Evolutionary conservation across 2,113 vertebrate species (phyloP).

Genomic region (Hydrochoerus hydrochaeris): DNA sequence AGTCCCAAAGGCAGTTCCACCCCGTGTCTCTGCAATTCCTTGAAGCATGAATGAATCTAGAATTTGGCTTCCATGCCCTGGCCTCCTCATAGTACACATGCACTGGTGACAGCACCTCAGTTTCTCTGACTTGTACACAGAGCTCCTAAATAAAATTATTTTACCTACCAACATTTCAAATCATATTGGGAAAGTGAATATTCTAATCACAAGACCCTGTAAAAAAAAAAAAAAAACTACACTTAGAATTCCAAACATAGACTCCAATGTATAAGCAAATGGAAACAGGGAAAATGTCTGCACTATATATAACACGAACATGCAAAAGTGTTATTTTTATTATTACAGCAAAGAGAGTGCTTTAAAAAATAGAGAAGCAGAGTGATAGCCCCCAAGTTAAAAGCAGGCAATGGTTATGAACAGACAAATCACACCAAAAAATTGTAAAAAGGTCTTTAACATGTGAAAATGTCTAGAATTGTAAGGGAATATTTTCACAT

Average conservation of each 20-base stretch:
- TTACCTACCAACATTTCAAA: not conserved
- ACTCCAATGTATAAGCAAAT: not conserved
- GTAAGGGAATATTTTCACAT: slow-evolving; percentile 1
- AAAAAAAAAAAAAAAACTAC: not conserved
- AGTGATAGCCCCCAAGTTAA: not conserved
- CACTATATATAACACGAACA: not conserved
- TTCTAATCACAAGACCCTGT: not conserved
- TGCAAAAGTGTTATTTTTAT: not conserved
- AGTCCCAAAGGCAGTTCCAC: not conserved
- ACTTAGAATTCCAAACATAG: not conserved
- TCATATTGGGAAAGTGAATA: not conserved
- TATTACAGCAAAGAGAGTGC: not conserved
- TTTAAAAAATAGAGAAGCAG: not conserved
- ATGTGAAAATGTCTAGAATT: not conserved
- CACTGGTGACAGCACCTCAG: not conserved
- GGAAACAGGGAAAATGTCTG: not conserved
- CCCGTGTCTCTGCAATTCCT: not conserved
- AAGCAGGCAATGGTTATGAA: not conserved
- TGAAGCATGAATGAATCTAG: not conserved
- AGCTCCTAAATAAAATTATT: slow-evolving; percentile 6
- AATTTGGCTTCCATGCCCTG: not conserved
- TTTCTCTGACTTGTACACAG: not conserved
- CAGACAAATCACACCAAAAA: not conserved
- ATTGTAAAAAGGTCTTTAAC: not conserved
- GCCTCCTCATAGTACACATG: not conserved